Percentiles rank a stretch among this genome's conserved stretches.
phyloP scores from a whole-genome alignment of 2,888 invertebrate species.

The Rhagonycha fulva region DNA sequence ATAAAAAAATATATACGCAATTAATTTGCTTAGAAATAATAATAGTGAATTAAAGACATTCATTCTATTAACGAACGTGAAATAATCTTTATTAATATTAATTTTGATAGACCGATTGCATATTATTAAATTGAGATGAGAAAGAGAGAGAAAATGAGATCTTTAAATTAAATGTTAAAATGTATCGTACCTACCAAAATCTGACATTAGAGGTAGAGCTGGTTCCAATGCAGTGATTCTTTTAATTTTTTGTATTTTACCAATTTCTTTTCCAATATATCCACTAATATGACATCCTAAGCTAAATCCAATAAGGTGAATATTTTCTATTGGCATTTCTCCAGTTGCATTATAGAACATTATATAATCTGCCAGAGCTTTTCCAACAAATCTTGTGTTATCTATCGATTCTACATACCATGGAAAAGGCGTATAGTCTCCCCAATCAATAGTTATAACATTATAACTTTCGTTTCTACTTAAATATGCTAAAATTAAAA shows the following conservation, averaged over 20 bases:
- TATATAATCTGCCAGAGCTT: conserved; percentile 67
- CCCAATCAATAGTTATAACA: conserved; percentile 79
- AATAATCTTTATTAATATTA: no score
- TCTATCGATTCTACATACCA: conserved; percentile 78
- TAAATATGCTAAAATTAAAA: conserved; percentile 56
- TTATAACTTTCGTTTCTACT: conserved; percentile 66
- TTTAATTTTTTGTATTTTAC: conserved; percentile 46
- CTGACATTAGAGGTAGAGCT: conserved; percentile 75
- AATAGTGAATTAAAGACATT: no score
- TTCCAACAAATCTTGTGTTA: conserved; percentile 71
- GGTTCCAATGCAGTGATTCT: conserved; percentile 68
- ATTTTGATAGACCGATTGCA: no score
- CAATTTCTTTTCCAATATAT: conserved; percentile 71
- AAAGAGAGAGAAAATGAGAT: no score
- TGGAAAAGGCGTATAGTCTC: conserved; percentile 71
- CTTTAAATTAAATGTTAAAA: background rate
- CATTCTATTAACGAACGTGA: no score
- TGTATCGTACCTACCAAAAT: background rate
- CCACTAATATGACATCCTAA: conserved; percentile 78
- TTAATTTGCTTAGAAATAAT: no score
- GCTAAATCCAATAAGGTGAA: conserved; percentile 73
- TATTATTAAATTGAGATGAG: no score
- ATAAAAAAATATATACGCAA: no score
- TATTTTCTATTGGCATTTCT: conserved; percentile 60
- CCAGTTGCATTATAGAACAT: conserved; percentile 64